phyloP scores from a whole-genome alignment of 2,113 vertebrate genomes.

The Oreocharis arfaki region DNA sequence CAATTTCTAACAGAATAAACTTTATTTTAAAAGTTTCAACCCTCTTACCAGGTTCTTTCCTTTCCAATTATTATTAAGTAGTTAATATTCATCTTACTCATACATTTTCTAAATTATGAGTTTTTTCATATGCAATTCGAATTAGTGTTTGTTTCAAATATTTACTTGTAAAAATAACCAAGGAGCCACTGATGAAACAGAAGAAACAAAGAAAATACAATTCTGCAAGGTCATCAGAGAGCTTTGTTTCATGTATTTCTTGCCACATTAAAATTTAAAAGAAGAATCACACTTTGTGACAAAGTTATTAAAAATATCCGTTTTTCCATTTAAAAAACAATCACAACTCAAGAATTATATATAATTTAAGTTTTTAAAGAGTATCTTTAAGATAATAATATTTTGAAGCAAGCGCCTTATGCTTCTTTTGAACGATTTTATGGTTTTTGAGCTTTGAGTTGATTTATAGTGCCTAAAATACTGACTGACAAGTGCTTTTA shows the following conservation, averaged over 20 bases:
- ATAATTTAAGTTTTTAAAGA: not conserved
- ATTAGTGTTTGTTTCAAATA: not conserved
- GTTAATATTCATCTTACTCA: not conserved
- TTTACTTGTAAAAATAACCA: not conserved
- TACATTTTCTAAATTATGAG: not conserved
- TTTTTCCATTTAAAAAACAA: not conserved
- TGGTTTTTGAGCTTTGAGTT: not conserved
- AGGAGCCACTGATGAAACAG: not conserved
- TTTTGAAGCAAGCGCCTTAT: not conserved
- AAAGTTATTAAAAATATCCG: not conserved
- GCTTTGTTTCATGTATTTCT: not conserved
- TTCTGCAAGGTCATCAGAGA: not conserved
- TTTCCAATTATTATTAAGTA: not conserved
- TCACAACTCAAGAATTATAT: not conserved
- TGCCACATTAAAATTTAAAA: not conserved
- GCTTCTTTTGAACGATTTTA: not conserved
- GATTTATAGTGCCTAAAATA: not conserved
- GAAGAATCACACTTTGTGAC: not conserved
- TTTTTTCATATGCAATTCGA: not conserved
- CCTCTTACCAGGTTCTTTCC: not conserved
- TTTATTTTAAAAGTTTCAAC: not conserved
- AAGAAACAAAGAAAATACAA: not conserved
- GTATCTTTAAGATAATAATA: not conserved
- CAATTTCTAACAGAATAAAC: not conserved
- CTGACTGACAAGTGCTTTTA: constrained; percentile 3